phyloP scores from a whole-genome alignment of 2,113 vertebrate species.

The Pyxicephalus adspersus region DNA sequence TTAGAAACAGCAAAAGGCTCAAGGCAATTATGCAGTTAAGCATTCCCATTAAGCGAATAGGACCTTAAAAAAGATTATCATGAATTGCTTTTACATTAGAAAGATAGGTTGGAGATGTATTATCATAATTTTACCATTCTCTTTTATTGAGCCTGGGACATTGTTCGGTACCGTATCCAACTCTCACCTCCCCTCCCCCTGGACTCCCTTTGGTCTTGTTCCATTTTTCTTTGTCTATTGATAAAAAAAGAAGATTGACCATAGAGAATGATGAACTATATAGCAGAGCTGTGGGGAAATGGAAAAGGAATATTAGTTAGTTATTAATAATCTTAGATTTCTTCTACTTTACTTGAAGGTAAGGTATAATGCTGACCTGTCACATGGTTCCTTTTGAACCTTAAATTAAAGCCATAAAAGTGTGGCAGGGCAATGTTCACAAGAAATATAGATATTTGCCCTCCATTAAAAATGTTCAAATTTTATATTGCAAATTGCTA shows the following conservation, averaged over 20 bases:
- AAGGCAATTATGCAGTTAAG: constrained; percentile 83
- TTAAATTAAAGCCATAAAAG: too few relatives aligned
- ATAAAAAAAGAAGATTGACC: constrained; percentile 7
- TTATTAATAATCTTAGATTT: too few relatives aligned
- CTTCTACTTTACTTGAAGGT: too few relatives aligned
- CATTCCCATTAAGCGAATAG: constrained; percentile 79
- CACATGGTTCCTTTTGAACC: too few relatives aligned
- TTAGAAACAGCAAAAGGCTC: constrained; percentile 78
- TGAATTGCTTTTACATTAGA: constrained; percentile 64
- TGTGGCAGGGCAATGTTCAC: too few relatives aligned
- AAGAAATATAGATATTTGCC: too few relatives aligned
- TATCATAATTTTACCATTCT: constrained; percentile 66
- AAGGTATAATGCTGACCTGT: too few relatives aligned
- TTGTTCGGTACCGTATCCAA: background rate
- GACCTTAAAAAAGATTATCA: constrained; percentile 79
- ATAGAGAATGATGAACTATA: background rate
- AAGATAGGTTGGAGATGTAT: constrained; percentile 60
- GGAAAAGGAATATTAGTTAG: too few relatives aligned
- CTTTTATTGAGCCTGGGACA: constrained; percentile 58
- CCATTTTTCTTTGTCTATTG: background rate
- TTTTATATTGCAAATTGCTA: too few relatives aligned
- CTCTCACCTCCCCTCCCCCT: background rate
- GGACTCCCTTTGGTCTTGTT: background rate
- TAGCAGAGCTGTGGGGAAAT: too few relatives aligned
- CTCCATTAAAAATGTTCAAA: too few relatives aligned